Evolutionary conservation across 2,888 invertebrate species (phyloP), one percentile per base, ranked within the genome.

Genomic region (Bruchidius siliquastri): DNA sequence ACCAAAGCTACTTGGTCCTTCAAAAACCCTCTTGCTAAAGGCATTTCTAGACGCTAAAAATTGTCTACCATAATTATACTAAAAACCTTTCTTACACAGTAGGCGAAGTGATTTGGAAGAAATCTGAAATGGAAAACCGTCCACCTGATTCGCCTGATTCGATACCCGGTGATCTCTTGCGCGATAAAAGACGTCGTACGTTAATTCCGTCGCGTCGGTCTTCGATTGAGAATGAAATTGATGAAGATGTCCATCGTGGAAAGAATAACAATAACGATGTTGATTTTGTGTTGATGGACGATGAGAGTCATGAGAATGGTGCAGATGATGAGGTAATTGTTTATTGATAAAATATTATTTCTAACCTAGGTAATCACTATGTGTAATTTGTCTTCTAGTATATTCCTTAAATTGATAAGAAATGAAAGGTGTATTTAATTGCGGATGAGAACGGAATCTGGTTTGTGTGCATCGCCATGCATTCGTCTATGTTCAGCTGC

Each of bases 211-310:
- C 49, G 49, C 49, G 49, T 49, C 49, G 49, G 49, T 49, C 49
- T 49, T 49, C 49, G 68, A 86, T 86, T 49, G 49, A 49, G 18
- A 49, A 49, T 13, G 49, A 49, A 8, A 49, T 49, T 1, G 86
- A 86, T 76, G 77, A 86, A 81, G 81, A 84, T 79, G 83, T 82
- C 78, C 84, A 83, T 79, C 83, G 83, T 74, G 67, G 22, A 21
- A 85, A 84, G 74, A 84, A 83, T 72, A 87, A 85, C 81, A 87
- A 85, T 79, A 86, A 86, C 78, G 87, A 88, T 77, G 87, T 88
- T n/a, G 84, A 85, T 18, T 88, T 88, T 79, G 87, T 87, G 70
- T 82, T 88, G 75, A 86, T 88, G 83, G 86, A 87, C 69, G 86
- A 85, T 30, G 83, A 84, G 74, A 82, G 83, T 71, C 81, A 81